Conservation (phyloP, 2,113 vertebrate genomes). For the Cygnus atratus region DNA sequence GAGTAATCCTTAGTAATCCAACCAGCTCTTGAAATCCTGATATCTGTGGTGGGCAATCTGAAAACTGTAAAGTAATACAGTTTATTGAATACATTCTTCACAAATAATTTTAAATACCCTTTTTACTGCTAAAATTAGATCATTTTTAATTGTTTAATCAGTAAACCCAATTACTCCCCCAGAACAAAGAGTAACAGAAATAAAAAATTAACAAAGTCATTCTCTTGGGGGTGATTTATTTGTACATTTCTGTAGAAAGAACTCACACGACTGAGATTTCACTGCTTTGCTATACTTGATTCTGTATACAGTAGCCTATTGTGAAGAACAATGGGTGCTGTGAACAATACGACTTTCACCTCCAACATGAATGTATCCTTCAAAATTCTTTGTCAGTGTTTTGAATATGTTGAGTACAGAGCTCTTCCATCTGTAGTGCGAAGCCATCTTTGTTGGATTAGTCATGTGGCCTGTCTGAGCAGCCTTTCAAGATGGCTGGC, state of each 20-base stretch:
- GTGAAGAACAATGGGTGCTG: background rate
- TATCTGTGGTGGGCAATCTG: background rate
- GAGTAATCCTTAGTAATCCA: background rate
- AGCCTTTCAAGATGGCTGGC: background rate
- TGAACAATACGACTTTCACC: background rate
- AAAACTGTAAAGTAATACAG: background rate
- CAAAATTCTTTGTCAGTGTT: background rate
- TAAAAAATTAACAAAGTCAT: background rate
- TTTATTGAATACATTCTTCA: background rate
- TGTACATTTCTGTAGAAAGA: background rate
- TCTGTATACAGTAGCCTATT: background rate
- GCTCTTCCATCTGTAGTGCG: background rate
- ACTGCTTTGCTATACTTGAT: accelerated
- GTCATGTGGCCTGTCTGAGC: background rate
- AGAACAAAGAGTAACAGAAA: background rate
- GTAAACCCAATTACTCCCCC: background rate
- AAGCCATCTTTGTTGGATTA: background rate
- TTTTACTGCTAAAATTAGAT: background rate
- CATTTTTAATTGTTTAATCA: background rate
- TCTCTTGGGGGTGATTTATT: background rate
- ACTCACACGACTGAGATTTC: background rate
- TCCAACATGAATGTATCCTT: background rate
- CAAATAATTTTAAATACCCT: background rate
- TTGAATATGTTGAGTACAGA: background rate
- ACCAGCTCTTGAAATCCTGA: background rate